A percentile compares a stretch with the other conserved stretches of the same genome.
These are phyloP conservation scores for Condylura cristata DNA, from an alignment of 2,113 vertebrate genomes.

Conservation along the genomic window DNA sequence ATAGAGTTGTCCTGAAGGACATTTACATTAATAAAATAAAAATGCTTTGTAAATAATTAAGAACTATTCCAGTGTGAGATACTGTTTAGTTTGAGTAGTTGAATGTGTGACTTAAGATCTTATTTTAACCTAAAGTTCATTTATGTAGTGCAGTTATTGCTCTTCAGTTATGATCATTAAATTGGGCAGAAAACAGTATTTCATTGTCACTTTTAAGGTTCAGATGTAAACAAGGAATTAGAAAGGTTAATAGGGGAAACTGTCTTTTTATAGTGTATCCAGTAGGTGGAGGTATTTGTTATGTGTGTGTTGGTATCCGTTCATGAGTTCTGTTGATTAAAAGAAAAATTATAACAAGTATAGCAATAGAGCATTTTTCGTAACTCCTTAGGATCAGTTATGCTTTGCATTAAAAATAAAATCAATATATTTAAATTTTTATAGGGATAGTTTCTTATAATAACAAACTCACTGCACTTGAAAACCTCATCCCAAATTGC, in stretches of 20 bases:
- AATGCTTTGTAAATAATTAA: neutral
- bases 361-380: neutral
- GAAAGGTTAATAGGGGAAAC: neutral
- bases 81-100: conserved; percentile 31
- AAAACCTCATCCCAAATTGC: neutral
- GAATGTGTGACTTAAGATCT: neutral
- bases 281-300: conserved; percentile 62
- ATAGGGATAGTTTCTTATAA: neutral
- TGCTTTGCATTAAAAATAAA: conserved; percentile 47
- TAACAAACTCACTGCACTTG: neutral
- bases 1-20: neutral
- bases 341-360: neutral
- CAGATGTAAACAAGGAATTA: neutral
- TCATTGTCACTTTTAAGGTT: neutral
- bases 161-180: neutral
- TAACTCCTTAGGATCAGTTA: neutral
- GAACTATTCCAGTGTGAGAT: neutral
- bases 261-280: conserved; percentile 40
- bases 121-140: neutral
- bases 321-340: neutral
- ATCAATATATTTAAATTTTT: conserved; percentile 16
- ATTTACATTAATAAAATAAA: neutral
- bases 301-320: neutral
- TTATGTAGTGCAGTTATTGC: neutral
- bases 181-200: neutral